These are phyloP conservation scores for Temnothorax curvispinosus DNA, from an alignment of 1,140 invertebrate genomes.

Conservation along the genomic window DNA sequence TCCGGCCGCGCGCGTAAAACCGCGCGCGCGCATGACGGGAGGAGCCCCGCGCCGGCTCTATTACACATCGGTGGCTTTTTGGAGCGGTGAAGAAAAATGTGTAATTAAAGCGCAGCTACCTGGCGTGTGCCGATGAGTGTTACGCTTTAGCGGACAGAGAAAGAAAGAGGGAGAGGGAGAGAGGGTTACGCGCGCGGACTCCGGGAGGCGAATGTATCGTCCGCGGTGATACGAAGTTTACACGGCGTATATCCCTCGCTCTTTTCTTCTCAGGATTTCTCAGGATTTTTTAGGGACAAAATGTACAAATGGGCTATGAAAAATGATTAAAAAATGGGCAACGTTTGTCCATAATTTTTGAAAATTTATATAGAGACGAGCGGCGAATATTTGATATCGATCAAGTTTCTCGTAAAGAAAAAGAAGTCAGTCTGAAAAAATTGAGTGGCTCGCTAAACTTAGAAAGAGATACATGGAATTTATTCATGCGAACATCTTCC, in stretches of 20 bases:
- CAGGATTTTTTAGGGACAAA: neutral
- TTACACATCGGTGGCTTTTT: conserved; percentile 80
- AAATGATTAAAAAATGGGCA: neutral
- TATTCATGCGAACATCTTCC: neutral
- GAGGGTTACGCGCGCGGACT: neutral
- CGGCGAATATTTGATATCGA: neutral
- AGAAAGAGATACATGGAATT: neutral
- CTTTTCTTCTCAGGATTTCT: neutral
- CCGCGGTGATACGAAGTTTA: neutral
- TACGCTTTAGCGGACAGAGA: conserved; percentile 62
- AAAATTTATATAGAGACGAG: neutral
- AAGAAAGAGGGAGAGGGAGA: neutral
- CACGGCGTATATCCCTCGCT: too few relatives aligned
- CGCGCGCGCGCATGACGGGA: conserved; percentile 37
- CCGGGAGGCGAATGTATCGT: neutral
- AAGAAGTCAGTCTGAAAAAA: neutral
- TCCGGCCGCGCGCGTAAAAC: conserved; percentile 48
- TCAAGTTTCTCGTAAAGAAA: neutral
- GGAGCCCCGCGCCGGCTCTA: conserved; percentile 38
- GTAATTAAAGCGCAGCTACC: conserved; percentile 70
- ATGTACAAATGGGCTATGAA: neutral
- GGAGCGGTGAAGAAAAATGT: conserved; percentile 75
- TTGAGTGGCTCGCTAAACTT: too few relatives aligned
- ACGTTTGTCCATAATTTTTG: neutral
- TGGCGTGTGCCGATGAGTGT: conserved; percentile 52